phyloP scores from a whole-genome alignment of 2,113 vertebrate genomes.

The Vidua macroura region DNA sequence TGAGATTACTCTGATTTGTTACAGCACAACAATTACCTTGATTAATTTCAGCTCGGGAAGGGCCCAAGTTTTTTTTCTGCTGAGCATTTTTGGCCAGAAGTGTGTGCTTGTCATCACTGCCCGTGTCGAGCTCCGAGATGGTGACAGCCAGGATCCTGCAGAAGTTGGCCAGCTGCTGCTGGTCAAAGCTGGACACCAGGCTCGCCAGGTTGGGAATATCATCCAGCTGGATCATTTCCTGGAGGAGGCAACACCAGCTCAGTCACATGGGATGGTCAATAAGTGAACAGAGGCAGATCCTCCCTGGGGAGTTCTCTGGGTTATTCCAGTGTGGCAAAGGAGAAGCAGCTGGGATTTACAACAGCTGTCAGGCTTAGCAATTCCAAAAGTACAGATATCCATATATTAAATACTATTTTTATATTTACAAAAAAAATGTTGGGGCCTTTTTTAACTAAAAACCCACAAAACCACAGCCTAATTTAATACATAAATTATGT shows the following conservation, averaged over 20 bases:
- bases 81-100: constrained; percentile 95
- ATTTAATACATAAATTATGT: background rate
- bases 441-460: background rate
- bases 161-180: constrained; percentile 98
- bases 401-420: background rate
- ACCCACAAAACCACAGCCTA: background rate
- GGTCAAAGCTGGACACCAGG: constrained; percentile 96
- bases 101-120: constrained; percentile 97
- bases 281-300: background rate
- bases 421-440: background rate
- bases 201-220: constrained; percentile 91
- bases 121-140: constrained; percentile 94
- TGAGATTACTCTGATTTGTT: background rate
- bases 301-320: background rate
- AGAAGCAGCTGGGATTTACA: background rate
- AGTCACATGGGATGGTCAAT: background rate
- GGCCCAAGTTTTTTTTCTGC: constrained; percentile 88
- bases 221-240: constrained; percentile 98
- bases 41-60: constrained; percentile 93
- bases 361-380: background rate
- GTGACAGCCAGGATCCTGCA: constrained; percentile 97
- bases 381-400: background rate
- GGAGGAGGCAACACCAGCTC: background rate
- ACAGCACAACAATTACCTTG: constrained; percentile 78
- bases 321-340: background rate